Evolutionary conservation across 2,113 vertebrate genomes (phyloP), one percentile per base, ranked within the genome.

Genomic region (Cyanoderma ruficeps): DNA sequence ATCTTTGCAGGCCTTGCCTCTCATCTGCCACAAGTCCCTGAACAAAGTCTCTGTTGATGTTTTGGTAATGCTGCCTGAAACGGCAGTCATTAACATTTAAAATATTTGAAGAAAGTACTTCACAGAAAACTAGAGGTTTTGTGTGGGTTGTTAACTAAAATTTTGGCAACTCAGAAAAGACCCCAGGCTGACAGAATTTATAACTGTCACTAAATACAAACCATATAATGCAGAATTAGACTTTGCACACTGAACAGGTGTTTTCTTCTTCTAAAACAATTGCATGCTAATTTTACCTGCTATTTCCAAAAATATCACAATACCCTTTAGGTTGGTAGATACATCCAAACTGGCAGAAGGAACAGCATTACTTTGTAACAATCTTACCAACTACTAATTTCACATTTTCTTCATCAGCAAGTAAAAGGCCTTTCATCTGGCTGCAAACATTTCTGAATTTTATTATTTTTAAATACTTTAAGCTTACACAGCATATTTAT

Each of bases 391-490:
- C 20, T 87, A 42, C 56, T 93, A 55, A 56, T 77, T 93, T 80
- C 14, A 7, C 39, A 71, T 64, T 92, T 94, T 87, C 69, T 83
- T 91, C 84, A 90, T 86, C 92, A 93, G 93, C 75, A 95, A 91
- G 50, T 69, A 87, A 72, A 89, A 35, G 21, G 69, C 74, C 91
- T 97, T 90, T 95, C 92, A 97, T 95, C 93, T 95, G 35, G 46
- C 80, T 92, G 55, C 64, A 94, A 72, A 47, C 60, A 72, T 78
- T 89, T 82, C 71, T 89, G 21, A 81, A 82, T 89, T 75, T 59
- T 83, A 92, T 93, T 95, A 90, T 83, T 95, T 93, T 95, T 64
- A 93, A 94, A 93, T 97, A 88, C 53, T 67, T 87, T 13, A 78
- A 67, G 70, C 91, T 95, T 92, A 87, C 50, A 85, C 83, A 94